Evolutionary conservation across 2,888 invertebrate genomes (phyloP).

Genomic region (Amphimallon solstitiale): DNA sequence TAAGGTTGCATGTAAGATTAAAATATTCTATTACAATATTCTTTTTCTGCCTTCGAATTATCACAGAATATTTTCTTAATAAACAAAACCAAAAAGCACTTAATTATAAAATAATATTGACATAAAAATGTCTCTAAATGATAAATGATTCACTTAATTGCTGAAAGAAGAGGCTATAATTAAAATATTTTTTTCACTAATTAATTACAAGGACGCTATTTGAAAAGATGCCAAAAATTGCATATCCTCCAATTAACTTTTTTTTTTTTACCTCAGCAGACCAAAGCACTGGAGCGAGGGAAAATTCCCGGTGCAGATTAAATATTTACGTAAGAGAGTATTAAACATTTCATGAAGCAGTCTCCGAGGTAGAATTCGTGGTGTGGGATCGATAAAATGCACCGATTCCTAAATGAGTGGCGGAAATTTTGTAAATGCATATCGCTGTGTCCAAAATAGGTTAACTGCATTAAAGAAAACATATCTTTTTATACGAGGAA

Average conservation of each 20-base stretch:
- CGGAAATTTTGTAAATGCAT: no score
- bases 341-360: constrained; percentile 11
- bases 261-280: neutral
- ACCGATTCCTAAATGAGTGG: neutral
- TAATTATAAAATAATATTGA: no score
- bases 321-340: constrained; percentile 9
- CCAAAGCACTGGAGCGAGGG: neutral
- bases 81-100: no score
- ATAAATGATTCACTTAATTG: no score
- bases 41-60: no score
- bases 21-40: no score
- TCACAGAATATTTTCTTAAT: no score
- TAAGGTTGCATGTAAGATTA: no score
- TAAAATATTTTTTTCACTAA: neutral
- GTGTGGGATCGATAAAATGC: constrained; percentile 13
- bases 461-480: no score
- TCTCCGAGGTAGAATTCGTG: neutral
- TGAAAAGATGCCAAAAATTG: neutral
- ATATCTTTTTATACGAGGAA: no score
- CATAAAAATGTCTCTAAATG: no score
- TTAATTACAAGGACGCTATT: neutral
- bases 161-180: neutral
- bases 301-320: constrained; percentile 5
- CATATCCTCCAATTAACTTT: constrained; percentile 15
- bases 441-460: no score